phyloP scores from a whole-genome alignment of 92 coral and sea anemone species.

The Umimayanthus chanpuru region DNA sequence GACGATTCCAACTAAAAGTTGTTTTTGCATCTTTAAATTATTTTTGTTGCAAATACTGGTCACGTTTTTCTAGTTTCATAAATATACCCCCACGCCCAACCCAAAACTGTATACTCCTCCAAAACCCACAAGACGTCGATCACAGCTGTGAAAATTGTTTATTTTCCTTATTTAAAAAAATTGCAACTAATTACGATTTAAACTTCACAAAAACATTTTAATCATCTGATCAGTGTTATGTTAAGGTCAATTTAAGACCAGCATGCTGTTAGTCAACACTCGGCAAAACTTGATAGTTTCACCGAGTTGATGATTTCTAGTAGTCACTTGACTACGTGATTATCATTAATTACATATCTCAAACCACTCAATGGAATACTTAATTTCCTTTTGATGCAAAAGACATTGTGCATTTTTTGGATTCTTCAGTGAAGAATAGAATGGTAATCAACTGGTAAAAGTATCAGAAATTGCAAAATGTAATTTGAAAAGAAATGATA shows the following conservation, averaged over 20 bases:
- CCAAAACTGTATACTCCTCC: not conserved
- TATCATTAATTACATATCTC: slow-evolving; percentile 12
- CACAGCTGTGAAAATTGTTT: slow-evolving; percentile 8
- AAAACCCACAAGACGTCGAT: not conserved
- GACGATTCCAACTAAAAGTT: not conserved
- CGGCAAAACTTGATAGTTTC: not conserved
- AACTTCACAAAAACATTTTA: not conserved
- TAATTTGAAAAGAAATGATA: not conserved
- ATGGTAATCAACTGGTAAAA: not conserved
- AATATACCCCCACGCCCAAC: not conserved
- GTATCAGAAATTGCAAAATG: not conserved
- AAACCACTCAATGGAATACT: slow-evolving; percentile 48
- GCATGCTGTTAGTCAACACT: not conserved
- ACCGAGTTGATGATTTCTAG: not conserved
- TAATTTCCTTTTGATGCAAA: slow-evolving; percentile 46
- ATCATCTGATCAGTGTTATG: not conserved
- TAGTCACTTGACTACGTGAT: slow-evolving; percentile 25
- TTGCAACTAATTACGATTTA: not conserved
- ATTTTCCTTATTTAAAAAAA: slow-evolving; percentile 13
- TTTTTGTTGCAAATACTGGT: too few relatives aligned
- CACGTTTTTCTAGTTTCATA: too few relatives aligned
- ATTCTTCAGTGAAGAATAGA: slow-evolving; percentile 42
- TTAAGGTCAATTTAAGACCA: not conserved
- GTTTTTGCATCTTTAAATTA: not conserved
- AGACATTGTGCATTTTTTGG: slow-evolving; percentile 39